Evolutionary conservation across 2,113 vertebrate genomes (phyloP), one percentile per base, ranked within the genome.

Genomic region (Mungos mungo): DNA sequence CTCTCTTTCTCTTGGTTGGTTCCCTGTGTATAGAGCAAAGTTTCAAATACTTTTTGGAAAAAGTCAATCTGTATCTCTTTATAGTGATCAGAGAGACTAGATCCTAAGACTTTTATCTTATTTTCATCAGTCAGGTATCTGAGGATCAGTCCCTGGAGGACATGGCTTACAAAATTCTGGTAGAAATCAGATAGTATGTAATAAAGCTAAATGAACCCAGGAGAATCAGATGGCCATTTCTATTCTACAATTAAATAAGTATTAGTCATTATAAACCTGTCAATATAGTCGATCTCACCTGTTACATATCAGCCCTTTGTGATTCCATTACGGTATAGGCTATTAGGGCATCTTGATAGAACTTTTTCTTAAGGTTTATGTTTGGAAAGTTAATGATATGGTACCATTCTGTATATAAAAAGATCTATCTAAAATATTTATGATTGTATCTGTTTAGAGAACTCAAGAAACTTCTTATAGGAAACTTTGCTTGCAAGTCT

Each of bases 341-440:
- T 35, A 69, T 15, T 65, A 27, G 50, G 7, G 0, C 9, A 68
- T 57, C 60, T 93, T 33, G 71, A 9, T 21, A 57, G 52, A 7
- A 11, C 10, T 45, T 86, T 86, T 89, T 35, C 68, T 94, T 60
- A 81, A 82, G 6, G 35, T 82, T 95, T 93, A n/a, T 95, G 21
- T 88, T 63, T 71, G 23, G 25, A 0, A 41, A 69, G 10, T 81
- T 92, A 83, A 41, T 87, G 88, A 68, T 18, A n/a, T 60, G 45
- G 54, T 8, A 27, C 60, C 25, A 54, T 91, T 94, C 15, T 65
- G 31, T 12, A 65, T 88, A 65, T 47, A 81, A 38, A 19, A 52
- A 79, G n/a, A 4, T 52, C 5, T 80, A 50, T 82, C n/a, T 94
- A 54, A 93, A 97, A 88, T 63, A 16, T 90, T 84, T 87, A 54